These are phyloP conservation scores for Mugil cephalus DNA, from an alignment of 2,113 vertebrate species.

Conservation along the genomic window DNA sequence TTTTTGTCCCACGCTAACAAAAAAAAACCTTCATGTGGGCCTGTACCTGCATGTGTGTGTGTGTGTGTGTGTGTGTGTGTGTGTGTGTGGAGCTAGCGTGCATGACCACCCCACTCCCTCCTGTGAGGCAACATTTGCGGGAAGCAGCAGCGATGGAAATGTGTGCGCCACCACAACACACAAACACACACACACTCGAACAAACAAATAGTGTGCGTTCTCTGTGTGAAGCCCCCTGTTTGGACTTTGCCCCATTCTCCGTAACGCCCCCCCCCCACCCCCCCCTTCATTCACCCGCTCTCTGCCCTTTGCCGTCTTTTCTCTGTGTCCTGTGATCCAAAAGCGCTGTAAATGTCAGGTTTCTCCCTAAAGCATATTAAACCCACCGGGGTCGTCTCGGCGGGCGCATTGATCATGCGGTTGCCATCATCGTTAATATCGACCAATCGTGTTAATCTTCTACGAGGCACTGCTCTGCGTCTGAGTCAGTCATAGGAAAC, in stretches of 20 bases:
- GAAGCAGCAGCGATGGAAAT: conserved; percentile 82
- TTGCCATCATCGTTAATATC: conserved; percentile 48
- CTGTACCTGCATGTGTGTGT: conserved; percentile 52
- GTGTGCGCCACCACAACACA: conserved; percentile 71
- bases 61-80: conserved; percentile 34
- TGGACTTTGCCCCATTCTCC: conserved; percentile 54
- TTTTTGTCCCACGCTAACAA: conserved; percentile 51
- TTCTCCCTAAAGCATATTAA: conserved; percentile 37
- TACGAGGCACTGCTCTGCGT: conserved; percentile 79
- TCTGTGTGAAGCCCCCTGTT: conserved; percentile 35
- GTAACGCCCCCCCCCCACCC: conserved; percentile 19
- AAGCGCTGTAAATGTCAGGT: conserved; percentile 66
- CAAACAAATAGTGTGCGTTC: conserved; percentile 63
- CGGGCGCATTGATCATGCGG: conserved; percentile 21
- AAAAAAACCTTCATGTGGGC: conserved; percentile 46
- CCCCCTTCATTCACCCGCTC: background rate
- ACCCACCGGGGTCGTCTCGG: conserved; percentile 32
- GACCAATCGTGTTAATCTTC: conserved; percentile 74
- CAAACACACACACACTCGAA: conserved; percentile 48
- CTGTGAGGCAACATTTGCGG: conserved; percentile 80
- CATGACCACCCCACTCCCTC: conserved; percentile 53
- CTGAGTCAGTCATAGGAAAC: conserved; percentile 61
- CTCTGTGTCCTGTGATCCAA: conserved; percentile 44
- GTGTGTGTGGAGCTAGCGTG: conserved; percentile 40
- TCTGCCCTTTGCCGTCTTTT: conserved; percentile 25